Conservation (phyloP, 2,888 invertebrate genomes). For the Aphelenchoides bicaudatus region DNA sequence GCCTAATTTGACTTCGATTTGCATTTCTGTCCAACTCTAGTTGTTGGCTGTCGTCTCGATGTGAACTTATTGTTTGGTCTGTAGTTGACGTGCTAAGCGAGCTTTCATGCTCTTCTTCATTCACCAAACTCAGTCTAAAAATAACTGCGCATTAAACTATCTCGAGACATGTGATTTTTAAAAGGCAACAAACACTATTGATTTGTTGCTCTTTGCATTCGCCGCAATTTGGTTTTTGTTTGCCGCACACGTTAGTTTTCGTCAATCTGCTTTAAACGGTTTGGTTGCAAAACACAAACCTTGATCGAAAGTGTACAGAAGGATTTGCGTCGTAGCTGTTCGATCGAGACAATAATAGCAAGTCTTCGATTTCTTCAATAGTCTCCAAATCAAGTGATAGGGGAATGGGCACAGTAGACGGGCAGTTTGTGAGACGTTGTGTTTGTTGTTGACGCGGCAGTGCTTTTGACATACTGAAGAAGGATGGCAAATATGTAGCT, state of each 20-base stretch:
- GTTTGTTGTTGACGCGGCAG: neutral
- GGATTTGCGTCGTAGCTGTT: constrained; percentile 25
- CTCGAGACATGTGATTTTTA: neutral
- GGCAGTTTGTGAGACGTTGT: constrained; percentile 11
- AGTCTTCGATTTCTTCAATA: constrained; percentile 48
- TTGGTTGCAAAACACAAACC: no score
- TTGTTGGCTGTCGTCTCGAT: no score
- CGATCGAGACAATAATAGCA: constrained; percentile 28
- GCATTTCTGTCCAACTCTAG: no score
- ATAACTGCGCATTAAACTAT: neutral
- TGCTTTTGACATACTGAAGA: constrained; percentile 9
- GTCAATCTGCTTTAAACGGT: no score
- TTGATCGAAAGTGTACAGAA: constrained; percentile 43
- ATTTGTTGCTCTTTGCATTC: neutral
- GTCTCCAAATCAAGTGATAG: constrained; percentile 36
- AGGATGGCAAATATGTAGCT: constrained; percentile 12
- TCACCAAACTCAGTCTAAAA: constrained; percentile 40
- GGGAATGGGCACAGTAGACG: constrained; percentile 17
- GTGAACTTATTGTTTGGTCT: no score
- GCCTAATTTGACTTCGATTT: no score
- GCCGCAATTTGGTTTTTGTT: neutral
- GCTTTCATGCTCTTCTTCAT: constrained; percentile 42
- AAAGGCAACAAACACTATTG: constrained; percentile 12
- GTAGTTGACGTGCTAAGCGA: constrained; percentile 15
- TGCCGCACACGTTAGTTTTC: constrained; percentile 4